Evolutionary conservation across 2,113 vertebrate species (phyloP).

Genomic region (Nothocercus julius): DNA sequence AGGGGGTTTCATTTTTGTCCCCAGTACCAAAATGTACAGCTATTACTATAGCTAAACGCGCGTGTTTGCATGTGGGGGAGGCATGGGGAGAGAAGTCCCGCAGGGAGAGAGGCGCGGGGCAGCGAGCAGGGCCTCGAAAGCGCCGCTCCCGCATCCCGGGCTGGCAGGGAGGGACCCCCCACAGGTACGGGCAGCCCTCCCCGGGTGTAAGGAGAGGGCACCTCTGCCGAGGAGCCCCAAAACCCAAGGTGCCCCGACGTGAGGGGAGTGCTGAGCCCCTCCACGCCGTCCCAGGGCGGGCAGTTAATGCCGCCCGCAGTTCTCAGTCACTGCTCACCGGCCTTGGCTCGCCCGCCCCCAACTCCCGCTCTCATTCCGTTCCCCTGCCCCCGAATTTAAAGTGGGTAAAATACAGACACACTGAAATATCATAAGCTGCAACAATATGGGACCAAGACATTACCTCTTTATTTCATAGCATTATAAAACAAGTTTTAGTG

Average conservation of each 20-base stretch:
- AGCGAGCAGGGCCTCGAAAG: neutral
- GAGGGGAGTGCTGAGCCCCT: neutral
- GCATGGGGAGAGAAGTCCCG: no score
- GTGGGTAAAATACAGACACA: neutral
- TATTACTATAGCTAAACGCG: neutral
- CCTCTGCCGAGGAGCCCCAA: neutral
- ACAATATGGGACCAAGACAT: neutral
- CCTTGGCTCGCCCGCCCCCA: neutral
- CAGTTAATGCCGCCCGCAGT: no score
- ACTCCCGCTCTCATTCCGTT: no score
- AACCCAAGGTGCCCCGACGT: neutral
- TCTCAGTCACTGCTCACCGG: neutral
- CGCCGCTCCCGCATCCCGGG: no score
- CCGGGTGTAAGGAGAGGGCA: neutral
- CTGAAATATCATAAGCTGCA: neutral
- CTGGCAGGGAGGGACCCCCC: neutral
- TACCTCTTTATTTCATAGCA: neutral
- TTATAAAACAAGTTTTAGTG: neutral
- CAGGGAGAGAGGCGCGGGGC: no score
- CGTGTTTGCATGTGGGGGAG: no score
- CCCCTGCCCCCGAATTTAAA: rapidly evolving
- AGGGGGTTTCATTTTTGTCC: neutral
- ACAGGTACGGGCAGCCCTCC: neutral
- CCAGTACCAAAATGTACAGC: neutral
- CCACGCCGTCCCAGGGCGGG: neutral